Conservation (phyloP, 2,113 vertebrate species). For the Rallus limicola region DNA sequence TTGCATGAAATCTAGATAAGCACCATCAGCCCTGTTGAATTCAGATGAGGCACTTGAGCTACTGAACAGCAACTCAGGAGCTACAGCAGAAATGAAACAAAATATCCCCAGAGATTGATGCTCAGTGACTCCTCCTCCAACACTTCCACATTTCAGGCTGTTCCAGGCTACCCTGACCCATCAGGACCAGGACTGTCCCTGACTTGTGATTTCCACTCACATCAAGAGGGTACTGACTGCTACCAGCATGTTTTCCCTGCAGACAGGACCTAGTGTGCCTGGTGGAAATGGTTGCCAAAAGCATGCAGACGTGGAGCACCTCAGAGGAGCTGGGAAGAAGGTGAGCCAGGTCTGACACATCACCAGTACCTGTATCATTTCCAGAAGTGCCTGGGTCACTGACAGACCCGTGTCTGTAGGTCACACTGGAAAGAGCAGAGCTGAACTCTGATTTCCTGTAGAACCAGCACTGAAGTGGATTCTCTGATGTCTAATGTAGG, state of each 20-base stretch:
- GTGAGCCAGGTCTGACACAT: background rate
- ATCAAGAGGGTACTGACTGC: background rate
- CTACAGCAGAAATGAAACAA: background rate
- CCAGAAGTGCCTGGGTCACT: background rate
- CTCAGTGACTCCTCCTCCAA: background rate
- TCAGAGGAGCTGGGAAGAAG: background rate
- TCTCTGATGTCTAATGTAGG: background rate
- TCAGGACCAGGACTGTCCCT: background rate
- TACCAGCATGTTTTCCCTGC: no score
- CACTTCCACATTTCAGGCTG: background rate
- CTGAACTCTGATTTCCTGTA: background rate
- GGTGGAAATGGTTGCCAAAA: no score
- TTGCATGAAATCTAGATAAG: constrained; percentile 13
- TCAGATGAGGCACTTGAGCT: background rate
- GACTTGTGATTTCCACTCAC: background rate
- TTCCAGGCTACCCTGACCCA: background rate
- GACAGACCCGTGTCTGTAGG: background rate
- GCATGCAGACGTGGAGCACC: background rate
- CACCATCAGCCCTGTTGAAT: background rate
- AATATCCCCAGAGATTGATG: background rate
- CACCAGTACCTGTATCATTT: background rate
- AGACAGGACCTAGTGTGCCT: background rate
- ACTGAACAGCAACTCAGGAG: background rate
- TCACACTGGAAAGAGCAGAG: background rate
- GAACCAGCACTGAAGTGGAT: background rate